Evolutionary conservation across 2,888 invertebrate species (phyloP), one percentile per base, ranked within the genome.

Genomic region (Chrysomela aeneicollis): DNA sequence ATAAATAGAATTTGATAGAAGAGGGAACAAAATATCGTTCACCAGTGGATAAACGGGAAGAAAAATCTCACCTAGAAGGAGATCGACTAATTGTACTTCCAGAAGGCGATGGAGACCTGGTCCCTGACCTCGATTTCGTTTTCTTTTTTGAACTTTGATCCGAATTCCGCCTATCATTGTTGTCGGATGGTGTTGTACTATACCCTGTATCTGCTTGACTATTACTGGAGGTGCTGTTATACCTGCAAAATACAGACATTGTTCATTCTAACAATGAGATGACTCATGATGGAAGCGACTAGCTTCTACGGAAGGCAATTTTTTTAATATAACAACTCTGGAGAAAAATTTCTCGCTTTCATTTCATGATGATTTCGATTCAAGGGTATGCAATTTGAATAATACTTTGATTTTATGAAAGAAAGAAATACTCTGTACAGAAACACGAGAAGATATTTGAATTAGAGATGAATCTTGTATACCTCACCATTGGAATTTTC

Each of bases 61-160:
- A 8, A 42, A 42, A n/a, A 15, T 42, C 61, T 70, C 74, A 79
- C 78, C 79, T 78, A 59, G 86, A 85, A 75, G 85, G 85, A 68
- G 87, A 86, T 75, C 86, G 81, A 76, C 85, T 86, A 67, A 86
- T 86, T 62, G 85, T 83, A 73, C 85, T 85, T 49, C 85, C 85
- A 66, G 83, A 83, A 61, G 86, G 86, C 68, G 84, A 84, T 64
- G 85, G 84, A 73, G 86, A 85, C 71, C 86, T 81, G 32, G 85
- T 85, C 71, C 86, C 86, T 72, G 84, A 83, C 79, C 78, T 79
- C 68, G 77, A 77, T 70, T 81, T 84, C 73, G 81, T 82, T 73
- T 81, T 82, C 73, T 76, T 76, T 64, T 72, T 73, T 61, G 69
- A 62, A 67, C 67, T 64, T 66, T 67, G 78, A 79, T 82, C 77